Conservation (phyloP, 2,113 vertebrate species). For the Cyanistes caeruleus region DNA sequence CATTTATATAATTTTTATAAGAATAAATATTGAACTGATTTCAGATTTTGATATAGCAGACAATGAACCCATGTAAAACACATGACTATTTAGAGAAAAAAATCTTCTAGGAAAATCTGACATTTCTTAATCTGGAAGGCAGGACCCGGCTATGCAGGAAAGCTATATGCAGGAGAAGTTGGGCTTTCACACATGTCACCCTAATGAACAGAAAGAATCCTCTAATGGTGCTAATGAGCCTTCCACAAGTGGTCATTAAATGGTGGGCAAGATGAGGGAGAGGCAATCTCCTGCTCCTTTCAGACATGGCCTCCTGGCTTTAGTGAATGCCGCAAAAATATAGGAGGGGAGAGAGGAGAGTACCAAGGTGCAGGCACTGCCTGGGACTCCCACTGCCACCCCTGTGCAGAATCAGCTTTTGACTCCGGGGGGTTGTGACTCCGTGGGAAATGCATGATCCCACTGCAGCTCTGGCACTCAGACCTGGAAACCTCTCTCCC, state of each 20-base stretch:
- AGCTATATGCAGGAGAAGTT: neutral
- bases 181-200: neutral
- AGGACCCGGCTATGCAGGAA: neutral
- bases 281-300: neutral
- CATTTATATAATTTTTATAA: neutral
- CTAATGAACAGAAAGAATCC: neutral
- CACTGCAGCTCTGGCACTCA: neutral
- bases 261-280: neutral
- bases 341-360: neutral
- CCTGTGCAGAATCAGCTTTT: neutral
- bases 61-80: neutral
- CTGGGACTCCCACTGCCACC: rapidly evolving
- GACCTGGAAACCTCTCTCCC: neutral
- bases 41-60: neutral
- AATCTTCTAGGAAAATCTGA: neutral
- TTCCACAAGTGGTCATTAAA: neutral
- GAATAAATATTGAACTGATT: neutral
- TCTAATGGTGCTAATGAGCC: neutral
- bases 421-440: neutral
- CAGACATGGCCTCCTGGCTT: neutral
- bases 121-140: neutral
- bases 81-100: neutral
- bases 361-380: neutral
- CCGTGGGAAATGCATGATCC: neutral
- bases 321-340: neutral